phyloP scores from a whole-genome alignment of 2,797 vertebrate genomes.

The Anguilla marmorata region DNA sequence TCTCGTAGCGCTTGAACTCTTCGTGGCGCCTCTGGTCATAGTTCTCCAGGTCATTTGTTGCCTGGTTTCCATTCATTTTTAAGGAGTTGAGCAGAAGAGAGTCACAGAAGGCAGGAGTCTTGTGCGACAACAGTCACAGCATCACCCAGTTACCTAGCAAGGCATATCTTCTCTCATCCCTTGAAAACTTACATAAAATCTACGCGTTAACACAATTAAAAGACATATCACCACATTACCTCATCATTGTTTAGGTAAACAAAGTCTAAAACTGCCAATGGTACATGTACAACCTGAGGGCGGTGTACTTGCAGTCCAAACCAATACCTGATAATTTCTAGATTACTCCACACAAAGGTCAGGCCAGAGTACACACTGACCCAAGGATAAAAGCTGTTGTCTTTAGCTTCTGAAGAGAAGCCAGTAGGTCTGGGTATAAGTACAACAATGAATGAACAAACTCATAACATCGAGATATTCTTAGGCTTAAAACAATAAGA shows the following conservation, averaged over 20 bases:
- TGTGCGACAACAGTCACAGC: background rate
- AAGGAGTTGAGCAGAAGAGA: background rate
- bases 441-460: background rate
- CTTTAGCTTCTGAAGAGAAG: background rate
- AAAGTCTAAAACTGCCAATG: background rate
- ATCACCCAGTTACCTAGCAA: background rate
- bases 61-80: conserved; percentile 64
- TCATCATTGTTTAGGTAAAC: too few relatives aligned
- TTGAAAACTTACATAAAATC: background rate
- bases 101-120: background rate
- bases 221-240: too few relatives aligned
- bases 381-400: background rate
- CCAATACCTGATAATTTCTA: background rate
- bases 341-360: background rate
- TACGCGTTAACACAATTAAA: too few relatives aligned
- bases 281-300: background rate
- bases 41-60: conserved; percentile 92
- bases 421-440: background rate
- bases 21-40: conserved; percentile 93
- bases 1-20: conserved; percentile 95
- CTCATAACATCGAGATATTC: background rate
- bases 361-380: background rate
- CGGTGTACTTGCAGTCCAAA: background rate
- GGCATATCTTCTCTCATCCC: background rate
- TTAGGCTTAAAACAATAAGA: background rate